phyloP scores from a whole-genome alignment of 2,888 invertebrate species.

The Drosophila anceps region DNA sequence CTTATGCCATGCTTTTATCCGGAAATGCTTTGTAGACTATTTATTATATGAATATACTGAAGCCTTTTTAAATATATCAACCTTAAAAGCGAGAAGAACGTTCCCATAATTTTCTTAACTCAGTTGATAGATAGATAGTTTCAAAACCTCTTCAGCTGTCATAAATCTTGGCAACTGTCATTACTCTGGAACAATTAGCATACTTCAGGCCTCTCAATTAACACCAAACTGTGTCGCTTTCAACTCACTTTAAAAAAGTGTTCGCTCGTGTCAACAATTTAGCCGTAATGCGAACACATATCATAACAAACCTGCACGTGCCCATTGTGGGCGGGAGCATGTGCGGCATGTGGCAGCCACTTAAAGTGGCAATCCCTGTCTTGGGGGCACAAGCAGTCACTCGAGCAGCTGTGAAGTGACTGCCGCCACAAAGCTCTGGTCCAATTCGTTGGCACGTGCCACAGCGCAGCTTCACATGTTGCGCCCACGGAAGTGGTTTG shows the following conservation, averaged over 20 bases:
- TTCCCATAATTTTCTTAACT: background rate
- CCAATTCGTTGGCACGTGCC: constrained; percentile 46
- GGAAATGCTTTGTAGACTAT: too few species aligned
- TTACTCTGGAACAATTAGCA: constrained; percentile 44
- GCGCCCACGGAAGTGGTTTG: constrained; percentile 52
- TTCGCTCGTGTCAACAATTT: constrained; percentile 58
- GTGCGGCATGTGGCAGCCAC: constrained; percentile 35
- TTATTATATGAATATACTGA: too few species aligned
- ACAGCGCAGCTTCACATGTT: constrained; percentile 62
- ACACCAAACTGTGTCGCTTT: constrained; percentile 2
- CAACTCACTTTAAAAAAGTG: constrained; percentile 22
- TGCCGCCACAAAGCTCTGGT: constrained; percentile 26
- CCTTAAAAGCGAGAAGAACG: too few species aligned
- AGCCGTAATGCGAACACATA: constrained; percentile 48
- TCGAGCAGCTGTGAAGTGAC: constrained; percentile 60
- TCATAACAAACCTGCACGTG: constrained; percentile 69
- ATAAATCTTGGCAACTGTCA: constrained; percentile 7
- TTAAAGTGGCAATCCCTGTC: constrained; percentile 41
- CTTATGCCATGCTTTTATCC: too few species aligned
- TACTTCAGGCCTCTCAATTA: constrained; percentile 21
- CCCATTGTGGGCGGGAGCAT: background rate
- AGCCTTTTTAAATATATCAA: too few species aligned
- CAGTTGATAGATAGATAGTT: background rate
- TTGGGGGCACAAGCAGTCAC: constrained; percentile 52
- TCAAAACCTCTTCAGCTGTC: background rate